Percentiles rank a stretch among this genome's conserved stretches.
Conservation (phyloP, 2,113 vertebrate species). For the Serilophus lunatus region DNA sequence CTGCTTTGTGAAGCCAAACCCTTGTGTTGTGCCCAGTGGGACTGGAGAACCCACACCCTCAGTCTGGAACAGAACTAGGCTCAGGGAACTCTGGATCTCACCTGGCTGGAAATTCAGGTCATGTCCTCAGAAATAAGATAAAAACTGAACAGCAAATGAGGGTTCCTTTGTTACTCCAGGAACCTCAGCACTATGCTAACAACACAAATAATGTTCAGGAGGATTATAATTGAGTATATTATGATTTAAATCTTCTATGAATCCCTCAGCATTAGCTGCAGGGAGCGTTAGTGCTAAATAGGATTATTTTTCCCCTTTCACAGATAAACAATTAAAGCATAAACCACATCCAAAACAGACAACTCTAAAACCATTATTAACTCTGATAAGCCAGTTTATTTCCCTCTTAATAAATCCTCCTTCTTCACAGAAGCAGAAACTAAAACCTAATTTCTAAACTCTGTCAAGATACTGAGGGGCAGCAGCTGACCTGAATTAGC, state of each 20-base stretch:
- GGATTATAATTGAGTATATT: not conserved
- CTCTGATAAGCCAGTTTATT: conserved; percentile 7
- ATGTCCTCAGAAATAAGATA: not conserved
- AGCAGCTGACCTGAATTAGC: not conserved
- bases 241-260: not conserved
- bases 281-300: not conserved
- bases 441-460: not conserved
- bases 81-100: too few species aligned
- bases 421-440: not conserved
- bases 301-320: not conserved
- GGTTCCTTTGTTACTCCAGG: not conserved
- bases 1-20: too few species aligned
- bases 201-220: not conserved
- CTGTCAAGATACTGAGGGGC: not conserved
- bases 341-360: not conserved
- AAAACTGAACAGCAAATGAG: not conserved
- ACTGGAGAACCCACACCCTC: not conserved
- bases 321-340: conserved; percentile 8
- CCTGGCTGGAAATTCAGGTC: not conserved
- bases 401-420: not conserved
- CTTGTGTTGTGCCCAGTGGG: not conserved
- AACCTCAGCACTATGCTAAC: not conserved
- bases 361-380: not conserved
- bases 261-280: not conserved
- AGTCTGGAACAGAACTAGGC: too few species aligned